Conservation (phyloP, 1,140 invertebrate genomes). For the Chymomyza costata region DNA sequence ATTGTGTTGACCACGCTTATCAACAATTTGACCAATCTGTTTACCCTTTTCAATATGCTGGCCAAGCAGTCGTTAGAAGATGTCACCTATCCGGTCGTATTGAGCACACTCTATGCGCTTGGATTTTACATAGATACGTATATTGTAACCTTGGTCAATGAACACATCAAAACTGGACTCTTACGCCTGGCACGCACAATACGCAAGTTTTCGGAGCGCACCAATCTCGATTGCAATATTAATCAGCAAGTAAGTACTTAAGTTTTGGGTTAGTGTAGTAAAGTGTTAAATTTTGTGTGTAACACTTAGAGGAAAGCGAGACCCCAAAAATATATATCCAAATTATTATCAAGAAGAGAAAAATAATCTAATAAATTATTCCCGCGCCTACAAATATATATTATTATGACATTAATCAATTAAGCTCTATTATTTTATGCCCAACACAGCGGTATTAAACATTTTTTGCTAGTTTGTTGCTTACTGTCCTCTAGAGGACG, state of each 20-base stretch:
- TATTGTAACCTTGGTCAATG: constrained; percentile 53
- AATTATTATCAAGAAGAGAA: too few relatives aligned
- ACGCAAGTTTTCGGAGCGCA: constrained; percentile 34
- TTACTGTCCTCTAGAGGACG: too few relatives aligned
- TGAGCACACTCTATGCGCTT: constrained; percentile 46
- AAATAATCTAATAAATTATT: too few relatives aligned
- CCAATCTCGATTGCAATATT: constrained; percentile 15
- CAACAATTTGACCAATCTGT: constrained; percentile 62
- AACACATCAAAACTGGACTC: constrained; percentile 53
- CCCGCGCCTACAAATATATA: too few relatives aligned
- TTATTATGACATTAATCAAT: too few relatives aligned
- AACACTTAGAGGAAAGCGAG: too few relatives aligned
- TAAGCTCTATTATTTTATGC: too few relatives aligned
- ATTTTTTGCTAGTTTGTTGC: too few relatives aligned
- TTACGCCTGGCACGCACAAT: constrained; percentile 30
- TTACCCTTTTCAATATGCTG: constrained; percentile 59
- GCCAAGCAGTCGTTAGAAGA: constrained; percentile 37
- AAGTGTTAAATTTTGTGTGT: too few relatives aligned
- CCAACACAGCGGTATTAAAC: too few relatives aligned
- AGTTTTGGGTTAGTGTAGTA: too few relatives aligned
- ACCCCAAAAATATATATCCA: too few relatives aligned
- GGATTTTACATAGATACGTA: constrained; percentile 65
- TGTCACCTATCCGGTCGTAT: constrained; percentile 34
- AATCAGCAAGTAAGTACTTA: constrained; percentile 37
- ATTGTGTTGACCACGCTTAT: constrained; percentile 59